phyloP scores from a whole-genome alignment of 2,113 vertebrate genomes.

The Sisor rabdophorus region DNA sequence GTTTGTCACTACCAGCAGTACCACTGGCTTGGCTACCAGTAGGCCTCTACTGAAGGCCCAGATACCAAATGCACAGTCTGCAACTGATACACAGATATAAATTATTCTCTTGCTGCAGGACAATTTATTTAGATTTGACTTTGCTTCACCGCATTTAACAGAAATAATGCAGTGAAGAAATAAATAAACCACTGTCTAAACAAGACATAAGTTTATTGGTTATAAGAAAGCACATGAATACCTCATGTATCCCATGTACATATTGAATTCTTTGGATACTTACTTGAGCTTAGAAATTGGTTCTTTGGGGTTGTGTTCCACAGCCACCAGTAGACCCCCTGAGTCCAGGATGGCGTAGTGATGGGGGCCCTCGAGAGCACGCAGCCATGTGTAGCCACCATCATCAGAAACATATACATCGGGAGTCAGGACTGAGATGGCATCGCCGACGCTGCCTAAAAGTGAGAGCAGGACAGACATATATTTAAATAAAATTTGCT shows the following conservation, averaged over 20 bases:
- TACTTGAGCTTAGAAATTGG: constrained; percentile 83
- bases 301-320: constrained; percentile 72
- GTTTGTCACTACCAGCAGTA: no score
- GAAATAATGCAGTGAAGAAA: no score
- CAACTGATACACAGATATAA: no score
- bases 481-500: background rate
- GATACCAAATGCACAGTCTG: no score
- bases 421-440: constrained; percentile 78
- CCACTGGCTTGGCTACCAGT: no score
- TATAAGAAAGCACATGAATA: background rate
- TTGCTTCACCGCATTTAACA: no score
- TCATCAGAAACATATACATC: constrained; percentile 91
- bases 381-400: constrained; percentile 86
- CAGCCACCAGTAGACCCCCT: constrained; percentile 85
- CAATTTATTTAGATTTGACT: no score
- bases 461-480: background rate
- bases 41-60: no score
- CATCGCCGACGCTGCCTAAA: constrained; percentile 84
- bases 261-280: constrained; percentile 26
- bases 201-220: background rate
- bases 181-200: background rate
- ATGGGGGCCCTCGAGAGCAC: constrained; percentile 83
- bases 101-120: no score
- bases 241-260: background rate
- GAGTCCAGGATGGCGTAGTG: constrained; percentile 92